Conservation (phyloP, 1,140 invertebrate genomes). For the Drosophila pseudoobscura region DNA sequence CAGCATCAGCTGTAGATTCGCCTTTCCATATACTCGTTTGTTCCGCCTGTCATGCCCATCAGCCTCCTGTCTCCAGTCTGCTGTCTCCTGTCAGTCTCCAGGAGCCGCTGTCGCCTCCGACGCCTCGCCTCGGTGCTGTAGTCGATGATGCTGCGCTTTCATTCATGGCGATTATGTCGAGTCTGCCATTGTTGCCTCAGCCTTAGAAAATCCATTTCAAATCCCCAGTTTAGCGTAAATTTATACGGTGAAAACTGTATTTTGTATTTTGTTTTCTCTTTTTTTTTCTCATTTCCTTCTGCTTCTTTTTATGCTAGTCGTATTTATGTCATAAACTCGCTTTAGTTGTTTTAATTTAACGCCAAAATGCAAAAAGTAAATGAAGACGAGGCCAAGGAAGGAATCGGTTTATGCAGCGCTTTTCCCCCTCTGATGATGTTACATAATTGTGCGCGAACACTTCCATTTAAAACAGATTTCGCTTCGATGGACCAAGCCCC, state of each 20-base stretch:
- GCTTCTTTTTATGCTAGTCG: constrained; percentile 15
- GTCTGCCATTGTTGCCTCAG: constrained; percentile 68
- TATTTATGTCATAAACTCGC: constrained; percentile 51
- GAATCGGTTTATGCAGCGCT: constrained; percentile 19
- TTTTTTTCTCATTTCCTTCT: constrained; percentile 16
- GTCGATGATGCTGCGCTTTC: constrained; percentile 77
- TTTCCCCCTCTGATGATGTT: constrained; percentile 22
- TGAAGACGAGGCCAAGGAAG: constrained; percentile 13
- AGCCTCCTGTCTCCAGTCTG: constrained; percentile 18
- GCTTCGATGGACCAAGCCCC: constrained; percentile 10
- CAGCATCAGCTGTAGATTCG: constrained; percentile 33
- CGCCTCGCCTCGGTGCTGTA: constrained; percentile 18
- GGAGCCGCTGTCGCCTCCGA: constrained; percentile 11
- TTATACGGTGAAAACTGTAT: constrained; percentile 61
- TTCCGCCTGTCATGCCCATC: constrained; percentile 71
- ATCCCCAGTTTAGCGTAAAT: constrained; percentile 80
- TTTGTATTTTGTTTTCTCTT: constrained; percentile 10
- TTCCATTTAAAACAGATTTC: constrained; percentile 45
- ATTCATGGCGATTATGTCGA: constrained; percentile 73
- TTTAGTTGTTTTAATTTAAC: constrained; percentile 75
- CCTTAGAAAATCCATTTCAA: constrained; percentile 75
- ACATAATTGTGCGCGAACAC: constrained; percentile 58
- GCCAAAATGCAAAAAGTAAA: constrained; percentile 32
- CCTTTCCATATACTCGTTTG: constrained; percentile 70
- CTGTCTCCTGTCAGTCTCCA: constrained; percentile 18